phyloP scores from a whole-genome alignment of 2,113 vertebrate species.

The Pampusana beccarii region DNA sequence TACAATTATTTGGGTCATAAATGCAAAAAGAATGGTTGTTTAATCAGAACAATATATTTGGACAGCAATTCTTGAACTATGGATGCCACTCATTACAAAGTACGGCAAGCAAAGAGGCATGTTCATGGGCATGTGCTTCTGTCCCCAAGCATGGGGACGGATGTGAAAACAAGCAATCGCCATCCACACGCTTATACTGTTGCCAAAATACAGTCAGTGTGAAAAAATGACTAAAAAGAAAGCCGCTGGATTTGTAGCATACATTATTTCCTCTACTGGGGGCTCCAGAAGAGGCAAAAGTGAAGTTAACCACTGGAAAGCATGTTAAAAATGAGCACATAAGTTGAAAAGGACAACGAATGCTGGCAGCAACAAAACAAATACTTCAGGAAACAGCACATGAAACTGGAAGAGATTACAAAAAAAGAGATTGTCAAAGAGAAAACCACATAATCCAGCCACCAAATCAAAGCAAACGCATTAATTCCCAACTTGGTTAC shows the following conservation, averaged over 20 bases:
- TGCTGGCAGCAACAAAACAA: background rate
- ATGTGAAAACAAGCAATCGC: background rate
- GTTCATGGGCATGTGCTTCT: background rate
- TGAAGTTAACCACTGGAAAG: background rate
- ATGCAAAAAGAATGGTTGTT: background rate
- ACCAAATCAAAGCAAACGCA: background rate
- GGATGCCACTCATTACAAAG: background rate
- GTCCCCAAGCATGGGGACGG: no score
- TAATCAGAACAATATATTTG: background rate
- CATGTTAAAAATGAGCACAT: accelerated
- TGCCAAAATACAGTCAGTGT: background rate
- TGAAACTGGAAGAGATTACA: background rate
- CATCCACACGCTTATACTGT: background rate
- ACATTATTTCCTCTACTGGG: background rate
- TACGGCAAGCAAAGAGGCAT: background rate
- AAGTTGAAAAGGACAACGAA: background rate
- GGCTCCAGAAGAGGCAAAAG: background rate
- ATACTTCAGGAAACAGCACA: background rate
- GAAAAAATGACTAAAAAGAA: background rate
- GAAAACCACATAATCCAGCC: background rate
- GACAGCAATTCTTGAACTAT: background rate
- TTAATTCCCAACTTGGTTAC: background rate
- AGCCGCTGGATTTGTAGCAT: background rate
- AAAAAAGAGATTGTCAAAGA: background rate
- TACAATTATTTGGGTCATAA: background rate